Evolutionary conservation across 2,113 vertebrate genomes (phyloP).

Genomic region (Antigone vipio): DNA sequence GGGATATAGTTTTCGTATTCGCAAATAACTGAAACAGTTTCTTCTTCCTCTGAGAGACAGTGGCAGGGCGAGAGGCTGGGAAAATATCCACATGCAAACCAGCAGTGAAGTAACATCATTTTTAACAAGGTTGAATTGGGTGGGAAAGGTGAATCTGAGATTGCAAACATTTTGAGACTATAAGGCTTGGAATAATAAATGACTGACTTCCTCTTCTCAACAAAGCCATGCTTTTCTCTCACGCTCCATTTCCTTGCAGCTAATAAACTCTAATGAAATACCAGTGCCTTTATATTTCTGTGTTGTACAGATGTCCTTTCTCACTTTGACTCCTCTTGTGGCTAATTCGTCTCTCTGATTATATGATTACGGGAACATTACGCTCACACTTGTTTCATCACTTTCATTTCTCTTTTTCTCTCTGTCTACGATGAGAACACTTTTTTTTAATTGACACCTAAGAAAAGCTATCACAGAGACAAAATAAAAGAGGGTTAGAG

Average conservation of each 20-base stretch:
- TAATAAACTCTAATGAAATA: constrained; percentile 56
- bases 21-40: background rate
- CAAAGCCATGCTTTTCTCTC: constrained; percentile 41
- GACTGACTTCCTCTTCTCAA: constrained; percentile 34
- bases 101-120: background rate
- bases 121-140: background rate
- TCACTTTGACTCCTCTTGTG: constrained; percentile 5
- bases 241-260: constrained; percentile 14
- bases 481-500: background rate
- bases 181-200: constrained; percentile 19
- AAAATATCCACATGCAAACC: background rate
- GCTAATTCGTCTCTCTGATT: constrained; percentile 29
- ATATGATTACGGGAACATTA: background rate
- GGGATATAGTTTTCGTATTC: rapidly evolving
- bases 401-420: background rate
- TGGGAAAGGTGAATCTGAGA: constrained; percentile 5
- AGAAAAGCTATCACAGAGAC: background rate
- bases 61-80: background rate
- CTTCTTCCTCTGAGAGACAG: background rate
- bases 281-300: background rate
- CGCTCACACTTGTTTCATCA: background rate
- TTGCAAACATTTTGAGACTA: background rate
- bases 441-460: background rate
- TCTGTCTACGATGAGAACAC: background rate
- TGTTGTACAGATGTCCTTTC: constrained; percentile 33